Evolutionary conservation across 2,113 vertebrate genomes (phyloP), one percentile per base, ranked within the genome.

Genomic region (Zosterops lateralis): DNA sequence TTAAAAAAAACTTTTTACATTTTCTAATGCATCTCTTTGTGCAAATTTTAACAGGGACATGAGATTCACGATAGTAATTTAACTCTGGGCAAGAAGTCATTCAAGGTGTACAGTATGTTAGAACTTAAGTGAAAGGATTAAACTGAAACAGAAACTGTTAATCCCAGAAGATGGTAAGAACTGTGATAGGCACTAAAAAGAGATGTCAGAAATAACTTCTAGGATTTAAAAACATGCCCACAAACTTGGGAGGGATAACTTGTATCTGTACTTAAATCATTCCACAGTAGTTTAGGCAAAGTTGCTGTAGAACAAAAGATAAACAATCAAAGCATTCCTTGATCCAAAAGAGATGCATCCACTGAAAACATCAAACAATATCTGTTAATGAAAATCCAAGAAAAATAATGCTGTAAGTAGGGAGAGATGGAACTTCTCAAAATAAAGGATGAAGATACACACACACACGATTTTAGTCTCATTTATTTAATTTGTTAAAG

Each of bases 401-500:
- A 42, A 84, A 79, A 66, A 44, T 14, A 45, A 26, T 26, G 15
- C 57, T 87, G 6, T 29, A 65, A 44, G 3, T 13, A 68, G 38
- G 17, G 34, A 80, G 16, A 78, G 26, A 21, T 24, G 21, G 20
- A 3, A 31, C 32, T 68, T 12, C 19, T 61, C 22, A 68, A 87
- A 87, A 61, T 8, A 60, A 38, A 81, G 20, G 20, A 66, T 3
- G 8, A 57, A 36, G 24, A 50, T 12, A 60, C 4, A 1, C 18
- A 54, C 38, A 38, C 10, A 20, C 1, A 4, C 54, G 31, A 75
- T 64, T 93, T 82, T 80, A n/a, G 19, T 76, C 45, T 85, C 3
- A 31, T 94, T 89, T 93, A 96, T 89, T 94, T 92, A 0, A 78
- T 64, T 71, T 77, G 15, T 77, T 91, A 76, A 95, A 87, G 54